Evolutionary conservation across 2,797 vertebrate genomes (phyloP), one percentile per base, ranked within the genome.

Genomic region (Knipowitschia caucasica): DNA sequence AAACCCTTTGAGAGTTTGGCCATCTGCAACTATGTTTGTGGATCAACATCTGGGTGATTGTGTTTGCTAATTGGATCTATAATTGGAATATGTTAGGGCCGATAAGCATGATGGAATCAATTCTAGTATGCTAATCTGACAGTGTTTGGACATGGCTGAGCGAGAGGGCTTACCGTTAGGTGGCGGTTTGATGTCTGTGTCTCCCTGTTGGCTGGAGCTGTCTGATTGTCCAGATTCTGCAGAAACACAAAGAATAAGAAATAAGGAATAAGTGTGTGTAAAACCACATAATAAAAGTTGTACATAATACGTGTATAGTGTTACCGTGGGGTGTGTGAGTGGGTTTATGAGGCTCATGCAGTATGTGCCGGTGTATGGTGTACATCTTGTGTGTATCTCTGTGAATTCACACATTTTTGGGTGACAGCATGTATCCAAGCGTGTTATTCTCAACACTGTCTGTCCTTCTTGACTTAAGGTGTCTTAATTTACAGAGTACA

Each of bases 141-240:
- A 68, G 67, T 56, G 67, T 64, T 67, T 76, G 55, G 66, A 55
- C 50, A 57, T 59, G 53, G 46, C 14, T 49, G 39, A 42, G 39
- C 45, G 15, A 7, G 12, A 45, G 45, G 42, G 25, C 80, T 89
- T 67, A 95, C 93, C 93, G 64, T 95, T 95, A 83, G 93, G 93
- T 64, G 93, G 92, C 77, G 93, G 94, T 88, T 96, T 96, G 88
- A 96, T 94, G 89, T 96, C 94, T 85, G 92, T 91, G 81, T 96
- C 93, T 84, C 92, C 93, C 86, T 95, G 94, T 90, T 95, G 94
- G 90, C 93, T 95, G 82, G 94, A 93, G 87, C 89, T 95, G 75
- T 95, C 94, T 89, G 93, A 95, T 92, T 96, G 94, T 93, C 94
- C 93, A 53, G 94, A 94, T 91, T 88, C 83, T 87, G 61, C 46